These are phyloP conservation scores for Alosa alosa DNA, from an alignment of 2,113 vertebrate species.

Conservation along the genomic window DNA sequence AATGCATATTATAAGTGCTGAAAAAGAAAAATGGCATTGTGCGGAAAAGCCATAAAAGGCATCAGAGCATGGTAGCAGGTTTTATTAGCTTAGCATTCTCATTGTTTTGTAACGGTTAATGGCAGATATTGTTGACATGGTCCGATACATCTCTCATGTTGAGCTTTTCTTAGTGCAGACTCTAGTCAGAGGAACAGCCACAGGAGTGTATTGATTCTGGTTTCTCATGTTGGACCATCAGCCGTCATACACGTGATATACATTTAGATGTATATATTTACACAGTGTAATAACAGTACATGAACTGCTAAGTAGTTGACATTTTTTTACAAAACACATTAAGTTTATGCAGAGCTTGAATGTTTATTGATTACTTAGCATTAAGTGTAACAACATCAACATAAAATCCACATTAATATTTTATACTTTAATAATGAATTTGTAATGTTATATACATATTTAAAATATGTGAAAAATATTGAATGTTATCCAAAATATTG, in stretches of 20 bases:
- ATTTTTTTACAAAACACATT: not conserved
- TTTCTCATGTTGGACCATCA: not conserved
- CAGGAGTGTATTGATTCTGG: not conserved
- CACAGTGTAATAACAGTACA: not conserved
- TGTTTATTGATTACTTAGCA: not conserved
- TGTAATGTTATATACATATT: not conserved
- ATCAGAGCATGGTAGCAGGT: not conserved
- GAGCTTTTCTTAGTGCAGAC: not conserved
- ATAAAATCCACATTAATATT: not conserved
- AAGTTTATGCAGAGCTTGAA: not conserved
- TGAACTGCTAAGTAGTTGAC: not conserved
- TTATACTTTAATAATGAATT: not conserved
- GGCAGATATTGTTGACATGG: constrained; percentile 4
- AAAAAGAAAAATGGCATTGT: not conserved
- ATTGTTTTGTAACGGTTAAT: not conserved
- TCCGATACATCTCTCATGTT: not conserved
- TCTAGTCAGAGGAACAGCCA: not conserved
- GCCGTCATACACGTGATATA: not conserved
- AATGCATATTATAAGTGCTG: not conserved
- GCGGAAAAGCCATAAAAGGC: not conserved
- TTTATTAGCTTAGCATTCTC: not conserved
- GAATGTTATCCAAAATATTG: not conserved
- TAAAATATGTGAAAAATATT: not conserved
- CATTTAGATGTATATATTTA: not conserved
- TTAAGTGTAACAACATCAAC: not conserved